phyloP scores from a whole-genome alignment of 1,140 invertebrate species.

The Reticulitermes speratus region DNA sequence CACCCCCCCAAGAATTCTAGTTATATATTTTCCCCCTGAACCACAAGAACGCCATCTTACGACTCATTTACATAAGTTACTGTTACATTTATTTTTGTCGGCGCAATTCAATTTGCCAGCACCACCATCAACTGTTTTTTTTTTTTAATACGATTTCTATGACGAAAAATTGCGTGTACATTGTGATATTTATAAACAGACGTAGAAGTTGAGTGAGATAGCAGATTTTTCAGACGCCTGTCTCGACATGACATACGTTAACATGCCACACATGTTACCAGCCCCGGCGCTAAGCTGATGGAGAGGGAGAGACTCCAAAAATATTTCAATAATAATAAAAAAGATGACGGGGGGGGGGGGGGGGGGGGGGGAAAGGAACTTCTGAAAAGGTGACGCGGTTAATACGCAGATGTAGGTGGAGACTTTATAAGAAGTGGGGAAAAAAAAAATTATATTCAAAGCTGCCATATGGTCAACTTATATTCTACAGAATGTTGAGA shows the following conservation, averaged over 20 bases:
- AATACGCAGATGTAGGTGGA: slow-evolving; percentile 1
- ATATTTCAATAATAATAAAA: slow-evolving; percentile 14
- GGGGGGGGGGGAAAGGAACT: background rate
- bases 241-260: background rate
- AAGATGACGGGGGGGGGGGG: background rate
- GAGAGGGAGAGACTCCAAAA: background rate
- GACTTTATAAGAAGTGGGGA: background rate
- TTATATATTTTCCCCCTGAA: no score
- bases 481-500: background rate
- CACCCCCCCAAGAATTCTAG: no score
- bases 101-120: background rate
- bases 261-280: background rate
- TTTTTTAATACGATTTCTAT: background rate
- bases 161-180: background rate
- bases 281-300: background rate
- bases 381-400: background rate
- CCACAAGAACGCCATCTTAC: no score
- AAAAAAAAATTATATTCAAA: background rate
- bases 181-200: background rate
- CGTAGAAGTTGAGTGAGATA: background rate
- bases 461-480: slow-evolving; percentile 10
- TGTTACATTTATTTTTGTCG: background rate
- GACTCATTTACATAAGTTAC: background rate
- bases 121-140: background rate
- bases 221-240: background rate